Evolutionary conservation across 2,113 vertebrate species (phyloP), one percentile per base, ranked within the genome.

Genomic region (Echinops telfairi): DNA sequence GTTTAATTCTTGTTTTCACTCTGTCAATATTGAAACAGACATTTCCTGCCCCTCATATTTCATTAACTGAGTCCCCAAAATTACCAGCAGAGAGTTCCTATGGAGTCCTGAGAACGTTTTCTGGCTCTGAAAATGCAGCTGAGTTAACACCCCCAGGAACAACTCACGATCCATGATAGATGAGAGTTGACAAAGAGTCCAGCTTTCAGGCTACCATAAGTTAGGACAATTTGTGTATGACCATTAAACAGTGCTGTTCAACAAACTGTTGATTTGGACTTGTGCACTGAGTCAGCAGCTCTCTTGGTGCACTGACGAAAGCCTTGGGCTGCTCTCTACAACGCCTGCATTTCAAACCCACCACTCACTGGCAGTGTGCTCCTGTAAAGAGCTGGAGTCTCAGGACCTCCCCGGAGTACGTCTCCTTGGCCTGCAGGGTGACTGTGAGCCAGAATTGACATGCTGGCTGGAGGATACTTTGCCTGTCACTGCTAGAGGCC

Each of bases 61-160:
- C 29, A 36, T 11, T 57, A 38, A 3, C 64, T 23, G 8, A 6
- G 15, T 3, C 11, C 31, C 2, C 6, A 10, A 2, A 6, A 3
- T 47, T 29, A 9, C 33, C 66, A 23, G 25, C 40, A 29, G 22
- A 33, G 3, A 12, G 27, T 87, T 75, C 36, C 71, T n/a, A 23
- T 58, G 10, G 27, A 25, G 27, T 36, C 47, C 16, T 78, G 60
- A 70, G n/a, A 71, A 25, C 15, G 17, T 22, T n/a, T 90, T 78
- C 71, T 16, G 22, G 33, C 43, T 2, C 0, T 71, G 86, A 31
- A 85, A 43, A 64, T 22, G 10, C n/a, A 33, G 68, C 43, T 23
- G 53, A 64, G 16, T 53, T 76, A 22, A 25, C 2, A 20, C 79
- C n/a, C n/a, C 20, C 78, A 64, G 53, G 29, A 88, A 20, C 71